Conservation (phyloP, 2,113 vertebrate species). For the Mixornis gularis region DNA sequence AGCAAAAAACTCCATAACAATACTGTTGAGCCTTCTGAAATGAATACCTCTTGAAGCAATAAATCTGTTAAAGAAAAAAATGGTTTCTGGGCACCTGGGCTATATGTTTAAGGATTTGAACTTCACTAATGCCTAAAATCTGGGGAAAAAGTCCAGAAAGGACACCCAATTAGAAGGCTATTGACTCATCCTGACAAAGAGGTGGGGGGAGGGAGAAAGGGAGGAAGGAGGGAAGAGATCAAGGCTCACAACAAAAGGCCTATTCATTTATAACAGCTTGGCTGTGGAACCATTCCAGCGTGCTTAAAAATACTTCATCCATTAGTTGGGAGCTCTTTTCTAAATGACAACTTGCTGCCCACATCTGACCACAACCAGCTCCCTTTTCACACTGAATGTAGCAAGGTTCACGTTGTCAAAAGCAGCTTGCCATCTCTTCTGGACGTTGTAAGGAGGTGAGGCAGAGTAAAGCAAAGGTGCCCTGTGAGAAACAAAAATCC, state of each 20-base stretch:
- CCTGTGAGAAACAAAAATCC: neutral
- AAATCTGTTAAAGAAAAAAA: constrained; percentile 40
- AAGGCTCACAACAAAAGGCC: constrained; percentile 55
- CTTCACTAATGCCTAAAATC: constrained; percentile 49
- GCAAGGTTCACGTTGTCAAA: neutral
- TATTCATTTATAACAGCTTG: constrained; percentile 57
- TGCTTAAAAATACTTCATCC: constrained; percentile 54
- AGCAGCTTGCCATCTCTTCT: neutral
- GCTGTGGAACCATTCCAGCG: constrained; percentile 43
- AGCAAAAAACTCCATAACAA: constrained; percentile 10
- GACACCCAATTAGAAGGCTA: constrained; percentile 53
- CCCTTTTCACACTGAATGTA: neutral
- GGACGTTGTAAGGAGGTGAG: neutral
- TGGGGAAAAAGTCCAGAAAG: constrained; percentile 47
- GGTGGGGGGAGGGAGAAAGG: neutral
- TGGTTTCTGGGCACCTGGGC: constrained; percentile 6
- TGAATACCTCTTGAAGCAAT: constrained; percentile 52
- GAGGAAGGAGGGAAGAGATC: constrained; percentile 56
- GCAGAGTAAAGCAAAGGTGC: constrained; percentile 1
- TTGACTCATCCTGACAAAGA: constrained; percentile 30
- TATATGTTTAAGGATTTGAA: constrained; percentile 37
- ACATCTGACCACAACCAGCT: constrained; percentile 33
- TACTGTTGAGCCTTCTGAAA: constrained; percentile 43
- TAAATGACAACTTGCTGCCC: neutral
- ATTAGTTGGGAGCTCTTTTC: constrained; percentile 22